These are phyloP conservation scores for Amyelois transitella DNA, from an alignment of 1,140 invertebrate genomes.

Conservation along the genomic window DNA sequence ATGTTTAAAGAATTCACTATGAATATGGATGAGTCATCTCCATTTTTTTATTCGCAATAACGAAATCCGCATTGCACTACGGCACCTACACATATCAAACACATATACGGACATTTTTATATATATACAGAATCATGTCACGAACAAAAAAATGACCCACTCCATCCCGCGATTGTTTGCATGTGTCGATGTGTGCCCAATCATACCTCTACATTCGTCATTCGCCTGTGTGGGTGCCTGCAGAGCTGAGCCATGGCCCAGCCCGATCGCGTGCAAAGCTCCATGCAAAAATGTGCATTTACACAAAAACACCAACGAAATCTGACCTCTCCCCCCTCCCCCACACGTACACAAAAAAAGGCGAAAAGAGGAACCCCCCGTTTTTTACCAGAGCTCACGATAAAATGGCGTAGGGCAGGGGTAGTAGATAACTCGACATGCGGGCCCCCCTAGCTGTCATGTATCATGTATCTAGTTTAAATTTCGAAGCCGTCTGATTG, in stretches of 20 bases:
- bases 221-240: slow-evolving; percentile 44
- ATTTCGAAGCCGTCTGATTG: slow-evolving; percentile 31
- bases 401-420: slow-evolving; percentile 34
- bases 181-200: slow-evolving; percentile 11
- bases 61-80: background rate
- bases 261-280: slow-evolving; percentile 54
- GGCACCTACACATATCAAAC: background rate
- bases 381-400: slow-evolving; percentile 41
- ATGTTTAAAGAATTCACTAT: too few species aligned
- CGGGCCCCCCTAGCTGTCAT: slow-evolving; percentile 47
- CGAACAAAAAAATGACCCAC: background rate
- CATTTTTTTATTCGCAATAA: too few species aligned
- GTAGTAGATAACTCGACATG: slow-evolving; percentile 43
- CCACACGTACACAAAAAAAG: slow-evolving; percentile 31
- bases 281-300: slow-evolving; percentile 69
- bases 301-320: slow-evolving; percentile 46
- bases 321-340: slow-evolving; percentile 43
- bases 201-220: slow-evolving; percentile 3
- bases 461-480: slow-evolving; percentile 49
- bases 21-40: too few species aligned
- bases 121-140: background rate
- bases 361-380: slow-evolving; percentile 23
- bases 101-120: background rate
- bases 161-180: background rate
- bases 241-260: slow-evolving; percentile 47